These are phyloP conservation scores for Malurus cyaneus DNA, from an alignment of 2,113 vertebrate species.

Conservation along the genomic window DNA sequence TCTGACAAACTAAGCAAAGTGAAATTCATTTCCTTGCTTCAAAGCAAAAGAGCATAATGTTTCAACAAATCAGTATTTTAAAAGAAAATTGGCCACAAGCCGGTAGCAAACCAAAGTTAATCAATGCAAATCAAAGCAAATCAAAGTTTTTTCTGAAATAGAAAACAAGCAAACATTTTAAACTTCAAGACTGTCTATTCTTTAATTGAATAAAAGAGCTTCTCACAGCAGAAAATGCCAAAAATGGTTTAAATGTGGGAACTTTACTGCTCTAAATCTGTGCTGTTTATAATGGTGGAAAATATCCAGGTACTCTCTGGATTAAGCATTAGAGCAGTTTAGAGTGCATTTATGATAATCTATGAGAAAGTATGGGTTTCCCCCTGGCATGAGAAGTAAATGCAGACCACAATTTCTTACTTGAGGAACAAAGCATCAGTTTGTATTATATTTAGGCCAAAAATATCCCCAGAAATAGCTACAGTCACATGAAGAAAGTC, in stretches of 20 bases:
- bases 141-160: neutral
- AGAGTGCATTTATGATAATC: conserved; percentile 2
- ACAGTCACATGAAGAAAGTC: neutral
- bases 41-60: neutral
- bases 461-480: neutral
- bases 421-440: neutral
- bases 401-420: neutral
- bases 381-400: neutral
- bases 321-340: neutral
- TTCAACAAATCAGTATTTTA: neutral
- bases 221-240: neutral
- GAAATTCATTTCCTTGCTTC: neutral
- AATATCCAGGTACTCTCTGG: neutral
- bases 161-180: neutral
- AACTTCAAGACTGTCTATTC: neutral
- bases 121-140: too few species aligned
- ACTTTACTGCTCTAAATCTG: neutral
- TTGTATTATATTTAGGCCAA: neutral
- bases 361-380: neutral
- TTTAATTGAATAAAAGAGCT: neutral
- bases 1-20: neutral
- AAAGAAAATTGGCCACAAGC: neutral
- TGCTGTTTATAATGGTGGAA: neutral
- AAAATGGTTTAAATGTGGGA: neutral
- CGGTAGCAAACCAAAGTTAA: neutral